Evolutionary conservation across 2,888 invertebrate species (phyloP), one percentile per base, ranked within the genome.

Genomic region (Caenorhabditis sinica): DNA sequence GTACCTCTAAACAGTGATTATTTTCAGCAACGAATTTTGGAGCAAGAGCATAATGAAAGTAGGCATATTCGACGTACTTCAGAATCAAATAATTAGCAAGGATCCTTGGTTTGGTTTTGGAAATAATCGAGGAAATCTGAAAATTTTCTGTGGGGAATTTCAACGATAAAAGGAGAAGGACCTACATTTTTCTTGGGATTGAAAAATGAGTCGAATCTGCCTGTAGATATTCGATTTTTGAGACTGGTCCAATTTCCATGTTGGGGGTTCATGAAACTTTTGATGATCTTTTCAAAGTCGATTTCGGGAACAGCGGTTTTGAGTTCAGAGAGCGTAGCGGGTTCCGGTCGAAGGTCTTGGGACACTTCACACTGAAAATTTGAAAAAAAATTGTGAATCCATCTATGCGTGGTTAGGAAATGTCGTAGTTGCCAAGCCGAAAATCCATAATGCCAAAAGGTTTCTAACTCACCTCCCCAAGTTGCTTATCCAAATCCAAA

Each of bases 41-140:
- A 53, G 20, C n/a, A 17, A 49, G 9, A 13, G 60, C 17, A 58
- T 40, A 30, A 25, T 40, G 56, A 20, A 65, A 45, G 28, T 72
- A 60, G 13, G 51, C 25, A 17, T 51, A 60, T 13, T 77, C 72
- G 2, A 80, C 25, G 33, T 72, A 80, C 17, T 72, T 72, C 28
- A 72, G 30, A 9, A 80, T 49, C 20, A 80, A 17, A 25, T 45
- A 72, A 51, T 79, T 79, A 13, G 71, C 61, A 13, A 79, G 11
- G 1, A 65, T 11, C 8, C 79, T 30, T 13, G 71, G 53, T 13
- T 40, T 28, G 4, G 80, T 72, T 0, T n/a, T 20, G 0, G 56
- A 6, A 2, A 80, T 61, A 11, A 80, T 36, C 5, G 25, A 6
- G 0, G 56, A 36, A 1, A 71, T 33, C 77, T 79, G 53, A 56